phyloP scores from a whole-genome alignment of 2,888 invertebrate genomes.

The Aplocera efformata region DNA sequence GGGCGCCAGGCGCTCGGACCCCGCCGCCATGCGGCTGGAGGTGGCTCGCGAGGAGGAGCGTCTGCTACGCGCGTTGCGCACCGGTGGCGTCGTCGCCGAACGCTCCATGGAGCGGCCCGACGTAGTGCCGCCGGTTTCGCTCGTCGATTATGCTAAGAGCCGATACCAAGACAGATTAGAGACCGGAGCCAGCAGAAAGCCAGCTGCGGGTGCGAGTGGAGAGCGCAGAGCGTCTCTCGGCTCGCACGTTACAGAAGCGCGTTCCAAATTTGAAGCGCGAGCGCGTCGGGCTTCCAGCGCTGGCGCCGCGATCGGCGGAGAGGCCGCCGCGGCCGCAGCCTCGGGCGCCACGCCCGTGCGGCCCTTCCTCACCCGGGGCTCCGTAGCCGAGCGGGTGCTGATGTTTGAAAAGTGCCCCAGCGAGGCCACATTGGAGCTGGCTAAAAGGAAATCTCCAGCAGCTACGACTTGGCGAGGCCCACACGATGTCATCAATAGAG shows the following conservation, averaged over 20 bases:
- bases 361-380: slow-evolving; percentile 92
- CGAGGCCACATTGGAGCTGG: slow-evolving; percentile 84
- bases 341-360: slow-evolving; percentile 82
- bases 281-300: slow-evolving; percentile 71
- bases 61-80: slow-evolving; percentile 88
- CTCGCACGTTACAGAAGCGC: slow-evolving; percentile 74
- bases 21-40: slow-evolving; percentile 82
- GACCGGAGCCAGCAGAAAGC: slow-evolving; percentile 70
- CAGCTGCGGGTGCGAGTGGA: slow-evolving; percentile 64
- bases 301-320: slow-evolving; percentile 54
- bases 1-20: slow-evolving; percentile 67
- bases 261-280: slow-evolving; percentile 76
- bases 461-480: slow-evolving; percentile 80
- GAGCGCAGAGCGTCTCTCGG: slow-evolving; percentile 70
- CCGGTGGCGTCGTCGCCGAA: slow-evolving; percentile 80
- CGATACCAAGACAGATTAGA: slow-evolving; percentile 82
- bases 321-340: slow-evolving; percentile 72
- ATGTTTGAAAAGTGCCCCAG: slow-evolving; percentile 95
- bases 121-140: slow-evolving; percentile 76
- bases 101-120: slow-evolving; percentile 70
- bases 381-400: slow-evolving; percentile 93
- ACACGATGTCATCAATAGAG: slow-evolving; percentile 77
- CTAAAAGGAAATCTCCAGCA: slow-evolving; percentile 81
- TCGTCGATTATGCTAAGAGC: slow-evolving; percentile 84
- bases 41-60: slow-evolving; percentile 91